Base-by-base conservation (phyloP, 2,797 vertebrate genomes). In the Epinephelus malabaricus region DNA sequence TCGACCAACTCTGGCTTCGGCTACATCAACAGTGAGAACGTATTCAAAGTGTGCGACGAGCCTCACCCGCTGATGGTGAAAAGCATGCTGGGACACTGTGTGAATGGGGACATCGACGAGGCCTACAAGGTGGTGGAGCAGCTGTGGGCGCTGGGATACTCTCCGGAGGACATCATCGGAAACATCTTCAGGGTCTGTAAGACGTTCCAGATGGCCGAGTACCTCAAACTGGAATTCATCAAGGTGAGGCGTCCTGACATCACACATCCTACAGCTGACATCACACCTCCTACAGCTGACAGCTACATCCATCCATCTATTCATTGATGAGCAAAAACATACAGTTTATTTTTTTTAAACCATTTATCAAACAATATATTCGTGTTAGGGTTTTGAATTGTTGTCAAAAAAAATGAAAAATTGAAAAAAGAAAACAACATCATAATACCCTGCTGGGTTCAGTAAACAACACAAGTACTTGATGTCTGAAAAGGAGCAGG, bases 181-280 rank as follows among this genome's bases (percentile, higher is more conserved):
- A 99, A 99, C 88, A 95, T 99, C 86, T 99, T 99, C 87, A 96
- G 98, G 79, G 98, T 99, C 59, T 99, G 97, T 61, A 99, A 99
- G 91, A 98, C 97, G n/a, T 97, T 95, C 88, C 97, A 96, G 47
- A 99, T 99, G 98, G 94, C 97, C 0, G 98, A 99, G 72, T 99
- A 98, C 83, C 93, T 99, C 75, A 99, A 99, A 63, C 92, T 99
- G 94, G 98, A 99, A 88, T 99, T 97, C 74, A 97, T 99, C 83
- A 99, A 99, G 97, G 98, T 99, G 74, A 84, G 76, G 0, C 11
- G 0, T n/a, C 12, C 9, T 34, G 34, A 34, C 34, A 34, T 34
- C 34, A 34, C 34, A 8, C 2, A 0, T 34, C 34, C 34, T 34
- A 34, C 34, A 34, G 30, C 30, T 34, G 30, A 27, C 27, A 27